Base-by-base conservation (phyloP, 2,797 vertebrate genomes). In the Sebastiscus albofasciatus region DNA sequence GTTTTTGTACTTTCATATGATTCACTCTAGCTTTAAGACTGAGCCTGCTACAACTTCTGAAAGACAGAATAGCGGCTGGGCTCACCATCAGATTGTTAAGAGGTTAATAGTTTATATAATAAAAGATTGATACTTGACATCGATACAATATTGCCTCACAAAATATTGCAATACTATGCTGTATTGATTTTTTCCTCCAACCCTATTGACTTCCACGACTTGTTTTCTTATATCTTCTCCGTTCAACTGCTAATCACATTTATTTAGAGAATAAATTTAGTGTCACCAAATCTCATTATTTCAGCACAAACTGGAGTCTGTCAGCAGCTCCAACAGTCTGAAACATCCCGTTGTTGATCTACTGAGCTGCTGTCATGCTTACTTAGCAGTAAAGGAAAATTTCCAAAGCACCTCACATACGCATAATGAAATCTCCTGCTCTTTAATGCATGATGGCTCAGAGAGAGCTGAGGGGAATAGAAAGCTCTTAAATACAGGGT, bases 401-500 rank as follows among this genome's bases (percentile, higher is more conserved):
- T 82, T 80, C 67, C 64, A 66, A 77, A 81, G 65, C 77, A 58
- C 78, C 59, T 83, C n/a, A 75, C 72, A 77, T 66, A 76, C 33
- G 67, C 34, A 16, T 77, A 89, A 90, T 87, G 61, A 77, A 82
- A 85, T 84, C 70, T 72, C 68, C 77, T 76, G 70, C 83, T 75
- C 79, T 86, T 83, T 79, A 84, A 85, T 79, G 83, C 77, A 81
- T 69, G 60, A 67, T 67, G 59, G 83, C 69, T 72, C 60, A 72
- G 66, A 74, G 73, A 78, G 62, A 64, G 62, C 84, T 85, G 79
- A 69, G 73, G 72, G 58, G 72, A 49, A 75, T 33, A 67, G n/a
- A 72, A 77, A 81, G 61, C 61, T 65, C 67, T 86, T 86, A 83
- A 92, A 88, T 84, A 87, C 31, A 72, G 67, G 46, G 82, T 80